Evolutionary conservation across 2,113 vertebrate species (phyloP).

Genomic region (Leucopsar rothschildi): DNA sequence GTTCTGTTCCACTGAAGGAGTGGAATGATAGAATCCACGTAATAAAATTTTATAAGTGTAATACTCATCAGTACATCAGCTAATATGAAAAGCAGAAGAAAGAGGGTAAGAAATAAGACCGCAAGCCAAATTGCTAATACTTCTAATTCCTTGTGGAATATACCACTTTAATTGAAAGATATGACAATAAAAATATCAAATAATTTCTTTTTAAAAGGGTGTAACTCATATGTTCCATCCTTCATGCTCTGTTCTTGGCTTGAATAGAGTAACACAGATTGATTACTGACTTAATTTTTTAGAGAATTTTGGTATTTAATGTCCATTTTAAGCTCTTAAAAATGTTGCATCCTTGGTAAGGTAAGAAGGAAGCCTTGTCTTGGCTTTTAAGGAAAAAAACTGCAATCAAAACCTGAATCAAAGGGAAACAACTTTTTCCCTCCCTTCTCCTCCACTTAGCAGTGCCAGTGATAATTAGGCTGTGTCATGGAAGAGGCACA

Average conservation of each 20-base stretch:
- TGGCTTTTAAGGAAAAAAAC: not conserved
- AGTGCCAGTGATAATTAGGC: not conserved
- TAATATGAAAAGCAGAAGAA: conserved; percentile 12
- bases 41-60: conserved; percentile 39
- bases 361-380: not conserved
- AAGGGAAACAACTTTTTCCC: not conserved
- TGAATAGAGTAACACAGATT: not conserved
- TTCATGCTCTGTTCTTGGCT: not conserved
- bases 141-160: conserved; percentile 5
- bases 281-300: not conserved
- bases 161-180: conserved; percentile 24
- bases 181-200: not conserved
- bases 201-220: not conserved
- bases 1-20: conserved; percentile 22
- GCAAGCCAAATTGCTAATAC: not conserved
- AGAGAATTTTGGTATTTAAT: not conserved
- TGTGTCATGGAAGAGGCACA: not conserved
- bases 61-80: conserved; percentile 33
- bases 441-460: not conserved
- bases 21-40: conserved; percentile 11
- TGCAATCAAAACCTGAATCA: not conserved
- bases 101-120: not conserved
- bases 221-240: not conserved
- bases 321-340: not conserved
- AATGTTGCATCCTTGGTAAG: not conserved